Evolutionary conservation across 1,140 invertebrate species (phyloP).

Genomic region (Metopolophium dirhodum): DNA sequence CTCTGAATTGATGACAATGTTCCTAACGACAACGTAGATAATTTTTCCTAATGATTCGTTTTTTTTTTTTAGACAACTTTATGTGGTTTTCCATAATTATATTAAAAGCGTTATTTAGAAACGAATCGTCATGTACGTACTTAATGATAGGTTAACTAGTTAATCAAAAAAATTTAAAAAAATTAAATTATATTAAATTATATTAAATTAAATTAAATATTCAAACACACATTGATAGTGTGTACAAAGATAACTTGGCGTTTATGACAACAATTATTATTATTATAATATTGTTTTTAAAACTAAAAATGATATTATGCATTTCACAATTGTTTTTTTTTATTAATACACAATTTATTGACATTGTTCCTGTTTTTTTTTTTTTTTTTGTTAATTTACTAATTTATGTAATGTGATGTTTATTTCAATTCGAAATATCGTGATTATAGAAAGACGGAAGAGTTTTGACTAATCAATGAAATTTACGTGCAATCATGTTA

Average conservation of each 20-base stretch:
- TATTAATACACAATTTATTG: constrained; percentile 36
- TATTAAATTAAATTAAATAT: neutral
- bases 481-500: constrained; percentile 47
- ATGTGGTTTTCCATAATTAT: neutral
- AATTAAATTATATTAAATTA: neutral
- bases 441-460: constrained; percentile 27
- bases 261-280: neutral
- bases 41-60: constrained; percentile 19
- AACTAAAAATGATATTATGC: neutral
- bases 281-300: neutral
- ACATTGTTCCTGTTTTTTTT: constrained; percentile 45
- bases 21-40: constrained; percentile 37
- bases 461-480: constrained; percentile 30
- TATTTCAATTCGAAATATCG: constrained; percentile 19
- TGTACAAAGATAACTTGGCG: neutral
- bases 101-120: neutral
- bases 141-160: constrained; percentile 37
- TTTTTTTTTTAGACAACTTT: neutral
- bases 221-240: neutral
- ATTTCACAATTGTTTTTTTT: neutral
- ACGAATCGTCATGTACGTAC: neutral
- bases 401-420: constrained; percentile 51
- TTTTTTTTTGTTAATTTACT: constrained; percentile 41
- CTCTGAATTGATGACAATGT: constrained; percentile 27
- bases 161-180: neutral